These are phyloP conservation scores for Catostomus latipinnis DNA, from an alignment of 2,797 vertebrate genomes.

Conservation along the genomic window DNA sequence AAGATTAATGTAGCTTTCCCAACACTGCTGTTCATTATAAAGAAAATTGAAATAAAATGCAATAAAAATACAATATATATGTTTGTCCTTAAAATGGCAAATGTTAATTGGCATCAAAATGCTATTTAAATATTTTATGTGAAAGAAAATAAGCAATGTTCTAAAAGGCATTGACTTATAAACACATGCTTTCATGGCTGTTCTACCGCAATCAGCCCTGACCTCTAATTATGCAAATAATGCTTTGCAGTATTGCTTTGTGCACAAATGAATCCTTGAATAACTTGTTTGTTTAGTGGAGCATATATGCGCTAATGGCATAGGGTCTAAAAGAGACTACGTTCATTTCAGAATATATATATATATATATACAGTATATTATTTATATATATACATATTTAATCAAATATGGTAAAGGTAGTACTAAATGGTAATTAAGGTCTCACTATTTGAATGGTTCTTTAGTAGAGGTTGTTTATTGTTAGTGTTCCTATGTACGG, in stretches of 20 bases:
- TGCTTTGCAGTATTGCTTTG: neutral
- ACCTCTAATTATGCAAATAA: conserved; percentile 34
- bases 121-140: neutral
- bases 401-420: conserved; percentile 34
- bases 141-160: neutral
- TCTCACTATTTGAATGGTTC: conserved; percentile 41
- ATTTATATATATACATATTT: neutral
- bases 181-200: neutral
- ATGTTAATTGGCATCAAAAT: neutral
- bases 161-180: neutral
- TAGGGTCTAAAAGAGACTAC: neutral
- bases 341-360: conserved; percentile 16
- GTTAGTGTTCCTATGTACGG: conserved; percentile 51
- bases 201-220: conserved; percentile 7
- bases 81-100: neutral
- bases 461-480: conserved; percentile 58
- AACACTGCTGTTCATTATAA: too few species aligned
- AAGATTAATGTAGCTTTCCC: too few species aligned
- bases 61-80: neutral
- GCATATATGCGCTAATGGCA: conserved; percentile 10
- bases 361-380: neutral
- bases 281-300: conserved; percentile 26
- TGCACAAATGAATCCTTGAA: conserved; percentile 32
- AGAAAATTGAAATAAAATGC: neutral
- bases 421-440: conserved; percentile 10